Evolutionary conservation across 2,113 vertebrate genomes (phyloP), one percentile per base, ranked within the genome.

Genomic region (Rhynchomys soricoides): DNA sequence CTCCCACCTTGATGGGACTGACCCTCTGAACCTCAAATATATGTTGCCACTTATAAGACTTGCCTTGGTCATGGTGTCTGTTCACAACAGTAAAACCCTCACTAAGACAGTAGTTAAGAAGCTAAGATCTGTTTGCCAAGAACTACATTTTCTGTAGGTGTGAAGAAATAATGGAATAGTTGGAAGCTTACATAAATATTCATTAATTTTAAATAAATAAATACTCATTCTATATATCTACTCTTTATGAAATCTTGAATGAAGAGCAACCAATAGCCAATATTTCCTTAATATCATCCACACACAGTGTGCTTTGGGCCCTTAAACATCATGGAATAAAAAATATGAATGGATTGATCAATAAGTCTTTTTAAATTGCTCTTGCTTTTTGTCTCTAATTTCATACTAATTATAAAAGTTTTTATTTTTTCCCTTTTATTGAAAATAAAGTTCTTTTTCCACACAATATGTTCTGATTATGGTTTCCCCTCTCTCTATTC

Each of bases 161-260:
- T 68, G 68, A 70, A 74, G 13, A 45, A 93, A 83, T 68, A 13
- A 13, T 78, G 40, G 50, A 94, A 22, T 31, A 92, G 34, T 43
- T 86, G 66, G 2, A 92, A 21, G 24, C 86, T 94, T 93, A 92
- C 11, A 57, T 48, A 78, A 70, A 86, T 81, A 74, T 34, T 79
- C 7, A 70, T 59, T 95, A n/a, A 48, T 85, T 94, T 93, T 95
- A 87, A 93, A 92, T 48, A 73, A 95, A 45, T 16, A 95, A 70
- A 66, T 86, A 82, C 70, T 87, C 71, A 55, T 62, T 93, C 11
- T 52, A 26, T 34, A 16, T 15, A 91, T 62, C 22, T 83, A 8
- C 22, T 57, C 21, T 48, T 64, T 77, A 68, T 66, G 15, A 79
- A 16, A 92, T 26, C 31, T 88, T 91, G 8, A 78, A 3, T 8